Evolutionary conservation across 1,140 invertebrate species (phyloP).

Genomic region (Oedothorax gibbosus): DNA sequence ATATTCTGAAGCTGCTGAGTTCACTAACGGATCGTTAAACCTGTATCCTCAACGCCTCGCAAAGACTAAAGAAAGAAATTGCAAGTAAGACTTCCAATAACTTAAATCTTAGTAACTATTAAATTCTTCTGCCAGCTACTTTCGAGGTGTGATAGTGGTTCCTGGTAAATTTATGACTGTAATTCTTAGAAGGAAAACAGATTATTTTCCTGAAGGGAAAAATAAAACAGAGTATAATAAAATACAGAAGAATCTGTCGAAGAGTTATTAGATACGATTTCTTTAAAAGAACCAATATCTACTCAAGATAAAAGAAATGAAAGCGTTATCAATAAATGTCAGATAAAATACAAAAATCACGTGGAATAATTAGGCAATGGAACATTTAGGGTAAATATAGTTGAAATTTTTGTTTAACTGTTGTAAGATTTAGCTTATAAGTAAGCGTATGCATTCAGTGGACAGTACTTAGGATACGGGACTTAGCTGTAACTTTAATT

Average conservation of each 20-base stretch:
- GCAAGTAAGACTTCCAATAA: conserved; percentile 15
- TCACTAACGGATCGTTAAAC: no score
- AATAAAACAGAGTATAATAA: conserved; percentile 46
- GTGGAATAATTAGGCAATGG: not conserved
- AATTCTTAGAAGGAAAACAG: conserved; percentile 51
- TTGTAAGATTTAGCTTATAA: not conserved
- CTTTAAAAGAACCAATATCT: conserved; percentile 37
- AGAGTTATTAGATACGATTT: conserved; percentile 31
- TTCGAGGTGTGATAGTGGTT: conserved; percentile 34
- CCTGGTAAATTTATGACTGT: conserved; percentile 46
- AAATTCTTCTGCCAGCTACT: conserved; percentile 55
- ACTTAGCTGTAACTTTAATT: no score
- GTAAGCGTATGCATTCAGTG: not conserved
- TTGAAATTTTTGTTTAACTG: not conserved
- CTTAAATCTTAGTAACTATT: conserved; percentile 48
- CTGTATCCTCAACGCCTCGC: no score
- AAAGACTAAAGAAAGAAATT: conserved; percentile 13
- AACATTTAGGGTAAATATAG: not conserved
- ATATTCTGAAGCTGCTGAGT: no score
- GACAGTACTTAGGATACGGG: not conserved
- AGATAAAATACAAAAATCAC: not conserved
- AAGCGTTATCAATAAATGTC: not conserved
- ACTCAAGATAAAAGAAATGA: not conserved
- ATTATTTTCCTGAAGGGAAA: conserved; percentile 30
- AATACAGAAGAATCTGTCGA: conserved; percentile 44